These are phyloP conservation scores for Ciconia stormi DNA, from an alignment of 2,113 vertebrate species.

Conservation along the genomic window DNA sequence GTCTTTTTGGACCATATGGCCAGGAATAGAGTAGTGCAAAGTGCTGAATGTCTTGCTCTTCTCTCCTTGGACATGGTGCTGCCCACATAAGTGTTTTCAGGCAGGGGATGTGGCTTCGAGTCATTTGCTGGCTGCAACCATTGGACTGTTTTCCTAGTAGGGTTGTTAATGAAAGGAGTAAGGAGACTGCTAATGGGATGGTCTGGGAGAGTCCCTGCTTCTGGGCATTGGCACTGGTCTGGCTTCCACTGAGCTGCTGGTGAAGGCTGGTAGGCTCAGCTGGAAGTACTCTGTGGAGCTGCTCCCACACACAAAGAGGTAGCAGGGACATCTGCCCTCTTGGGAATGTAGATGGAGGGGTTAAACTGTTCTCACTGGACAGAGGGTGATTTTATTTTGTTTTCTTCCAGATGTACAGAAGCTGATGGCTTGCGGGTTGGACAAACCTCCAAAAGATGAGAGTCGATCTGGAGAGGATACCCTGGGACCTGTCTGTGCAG, in stretches of 20 bases:
- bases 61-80: neutral
- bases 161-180: neutral
- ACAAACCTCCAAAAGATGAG: slow-evolving; percentile 71
- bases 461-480: slow-evolving; percentile 32
- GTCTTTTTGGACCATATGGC: neutral
- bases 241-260: neutral
- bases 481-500: neutral
- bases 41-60: neutral
- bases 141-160: neutral
- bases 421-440: slow-evolving; percentile 78
- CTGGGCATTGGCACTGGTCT: neutral
- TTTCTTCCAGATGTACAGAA: slow-evolving; percentile 82
- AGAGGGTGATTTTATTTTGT: neutral
- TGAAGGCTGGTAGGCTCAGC: neutral
- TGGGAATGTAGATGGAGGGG: neutral
- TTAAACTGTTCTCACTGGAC: neutral
- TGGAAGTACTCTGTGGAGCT: neutral
- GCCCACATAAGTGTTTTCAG: neutral
- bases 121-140: neutral
- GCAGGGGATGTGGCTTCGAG: neutral
- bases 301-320: neutral
- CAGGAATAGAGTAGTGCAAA: neutral
- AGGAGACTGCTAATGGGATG: neutral
- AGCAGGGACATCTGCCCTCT: neutral
- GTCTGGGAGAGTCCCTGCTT: neutral